Conservation (phyloP, 2,113 vertebrate genomes). For the Rutilus rutilus region DNA sequence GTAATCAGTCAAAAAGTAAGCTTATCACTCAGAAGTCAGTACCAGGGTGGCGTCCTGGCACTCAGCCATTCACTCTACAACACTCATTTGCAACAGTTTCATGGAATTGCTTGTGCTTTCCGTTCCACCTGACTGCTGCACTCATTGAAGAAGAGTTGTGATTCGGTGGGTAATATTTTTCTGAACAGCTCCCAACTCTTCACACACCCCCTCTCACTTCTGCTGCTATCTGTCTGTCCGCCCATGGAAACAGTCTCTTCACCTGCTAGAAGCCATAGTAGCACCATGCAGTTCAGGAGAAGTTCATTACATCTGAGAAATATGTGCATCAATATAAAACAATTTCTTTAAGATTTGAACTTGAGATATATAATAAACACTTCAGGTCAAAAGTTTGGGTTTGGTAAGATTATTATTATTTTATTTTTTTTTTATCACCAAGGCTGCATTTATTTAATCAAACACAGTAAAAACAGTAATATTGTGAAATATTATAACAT, state of each 20-base stretch:
- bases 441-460: too few species aligned
- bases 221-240: not conserved
- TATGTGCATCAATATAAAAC: too few species aligned
- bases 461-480: too few species aligned
- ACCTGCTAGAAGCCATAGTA: not conserved
- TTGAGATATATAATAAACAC: too few species aligned
- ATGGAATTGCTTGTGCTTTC: not conserved
- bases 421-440: too few species aligned
- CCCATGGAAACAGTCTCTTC: not conserved
- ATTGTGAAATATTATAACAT: too few species aligned
- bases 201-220: slow-evolving; percentile 12
- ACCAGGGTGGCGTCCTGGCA: not conserved
- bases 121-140: not conserved
- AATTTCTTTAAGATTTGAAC: too few species aligned
- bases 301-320: not conserved
- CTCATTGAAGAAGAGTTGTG: not conserved
- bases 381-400: too few species aligned
- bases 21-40: not conserved
- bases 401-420: too few species aligned
- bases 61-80: not conserved
- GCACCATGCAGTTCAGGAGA: not conserved
- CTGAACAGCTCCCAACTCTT: not conserved
- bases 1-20: not conserved
- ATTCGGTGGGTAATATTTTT: not conserved
- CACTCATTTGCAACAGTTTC: not conserved